These are phyloP conservation scores for Sarcophaga caerulescens DNA, from an alignment of 2,888 invertebrate species.

Conservation along the genomic window DNA sequence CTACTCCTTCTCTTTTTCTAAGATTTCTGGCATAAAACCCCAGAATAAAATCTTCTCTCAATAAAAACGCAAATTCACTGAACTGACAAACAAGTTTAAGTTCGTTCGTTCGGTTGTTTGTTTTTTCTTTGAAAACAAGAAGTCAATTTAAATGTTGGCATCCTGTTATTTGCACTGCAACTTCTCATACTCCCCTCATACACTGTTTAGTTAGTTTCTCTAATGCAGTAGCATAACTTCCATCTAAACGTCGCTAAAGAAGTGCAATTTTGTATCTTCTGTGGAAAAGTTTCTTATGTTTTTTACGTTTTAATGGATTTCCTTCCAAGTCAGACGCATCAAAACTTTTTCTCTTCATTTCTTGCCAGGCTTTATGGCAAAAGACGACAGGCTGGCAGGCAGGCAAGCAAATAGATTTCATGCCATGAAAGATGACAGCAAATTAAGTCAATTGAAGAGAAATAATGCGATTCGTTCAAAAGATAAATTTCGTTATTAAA, in stretches of 20 bases:
- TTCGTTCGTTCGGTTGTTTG: neutral
- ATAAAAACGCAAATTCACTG: slow-evolving; percentile 57
- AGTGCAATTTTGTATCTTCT: slow-evolving; percentile 4
- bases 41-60: neutral
- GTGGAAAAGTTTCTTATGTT: too few species aligned
- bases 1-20: too few species aligned
- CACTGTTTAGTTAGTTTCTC: too few species aligned
- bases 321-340: slow-evolving; percentile 31
- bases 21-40: too few species aligned
- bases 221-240: too few species aligned
- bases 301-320: slow-evolving; percentile 41
- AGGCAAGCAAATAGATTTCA: neutral
- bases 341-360: neutral
- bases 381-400: too few species aligned
- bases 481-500: slow-evolving; percentile 26
- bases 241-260: neutral
- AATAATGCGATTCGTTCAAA: slow-evolving; percentile 32
- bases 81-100: slow-evolving; percentile 63
- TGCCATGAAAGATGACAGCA: slow-evolving; percentile 7
- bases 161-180: slow-evolving; percentile 39
- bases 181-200: neutral
- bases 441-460: slow-evolving; percentile 59
- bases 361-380: neutral
- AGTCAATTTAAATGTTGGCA: slow-evolving; percentile 58
- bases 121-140: slow-evolving; percentile 45